Base-by-base conservation (phyloP, 2,888 invertebrate genomes). In the Diarsia mendica region DNA sequence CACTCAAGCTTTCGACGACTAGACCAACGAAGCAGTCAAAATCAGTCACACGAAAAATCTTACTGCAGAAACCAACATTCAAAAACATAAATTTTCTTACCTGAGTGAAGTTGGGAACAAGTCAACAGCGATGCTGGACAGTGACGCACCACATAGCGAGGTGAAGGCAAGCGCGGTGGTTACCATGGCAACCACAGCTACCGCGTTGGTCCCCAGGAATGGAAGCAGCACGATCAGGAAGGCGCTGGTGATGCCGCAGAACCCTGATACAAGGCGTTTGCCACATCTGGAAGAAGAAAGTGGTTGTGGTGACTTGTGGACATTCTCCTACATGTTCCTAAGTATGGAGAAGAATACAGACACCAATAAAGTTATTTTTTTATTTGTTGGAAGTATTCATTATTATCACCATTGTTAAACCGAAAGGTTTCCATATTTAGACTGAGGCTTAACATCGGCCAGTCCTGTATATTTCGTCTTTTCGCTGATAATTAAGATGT, bases 61-160 rank as follows among this genome's bases (percentile, higher is more conserved):
- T 53, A 53, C 10, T 53, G 4, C n/a, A 61, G 20, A 39, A 39
- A 63, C 3, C 39, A 18, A 39, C n/a, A 28, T 2, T 28, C 10
- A 5, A 61, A 61, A 58, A 15, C 58, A 8, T n/a, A 60, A 9
- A 18, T 23, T 15, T 44, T 4, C 11, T 58, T 89, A 97, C 97
- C 97, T 97, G 23, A 97, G 92, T 1, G 97, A 96, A 0, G 98
- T 98, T 0, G 98, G 98, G 82, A 98, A 97, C 61, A 97, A 89
- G 75, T 97, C 97, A 0, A 98, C 97, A 76, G 97, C 93, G 86
- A 98, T 95, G 90, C 97, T 96, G 82, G 97, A 92, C 79, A 97
- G 90, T 75, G 98, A 91, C 87, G 97, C 98, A 81, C 97, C 90
- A 83, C 96, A 89, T 83, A 98, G 93, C 75, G 97, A 94, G 1